These are phyloP conservation scores for Callocephalon fimbriatum DNA, from an alignment of 2,113 vertebrate species.

Conservation along the genomic window DNA sequence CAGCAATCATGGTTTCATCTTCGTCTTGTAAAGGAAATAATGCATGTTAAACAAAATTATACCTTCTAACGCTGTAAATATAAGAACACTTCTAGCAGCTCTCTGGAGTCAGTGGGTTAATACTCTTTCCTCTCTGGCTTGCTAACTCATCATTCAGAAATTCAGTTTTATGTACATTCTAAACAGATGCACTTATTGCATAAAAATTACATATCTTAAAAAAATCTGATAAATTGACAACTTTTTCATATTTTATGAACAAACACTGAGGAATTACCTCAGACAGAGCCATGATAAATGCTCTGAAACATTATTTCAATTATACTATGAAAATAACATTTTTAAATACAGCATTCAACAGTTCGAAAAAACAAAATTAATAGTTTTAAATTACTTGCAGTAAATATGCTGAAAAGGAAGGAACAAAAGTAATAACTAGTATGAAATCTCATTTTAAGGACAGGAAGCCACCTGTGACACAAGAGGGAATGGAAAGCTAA, in stretches of 20 bases:
- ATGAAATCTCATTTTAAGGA: not conserved
- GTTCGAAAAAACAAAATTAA: rapidly evolving
- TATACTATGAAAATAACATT: not conserved
- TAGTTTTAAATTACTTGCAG: not conserved
- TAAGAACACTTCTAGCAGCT: not conserved
- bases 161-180: not conserved
- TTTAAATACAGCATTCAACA: not conserved
- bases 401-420: not conserved
- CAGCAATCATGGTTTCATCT: not conserved
- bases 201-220: not conserved
- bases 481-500: not conserved
- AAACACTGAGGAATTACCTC: not conserved
- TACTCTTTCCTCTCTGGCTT: not conserved
- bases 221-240: not conserved
- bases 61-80: not conserved
- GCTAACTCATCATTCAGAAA: not conserved
- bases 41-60: not conserved
- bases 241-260: not conserved
- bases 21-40: not conserved
- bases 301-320: not conserved
- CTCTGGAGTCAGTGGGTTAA: not conserved
- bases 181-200: not conserved
- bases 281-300: not conserved
- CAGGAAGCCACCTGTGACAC: not conserved
- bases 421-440: not conserved